Conservation (phyloP, 2,113 vertebrate species). For the Sakesphorus luctuosus region DNA sequence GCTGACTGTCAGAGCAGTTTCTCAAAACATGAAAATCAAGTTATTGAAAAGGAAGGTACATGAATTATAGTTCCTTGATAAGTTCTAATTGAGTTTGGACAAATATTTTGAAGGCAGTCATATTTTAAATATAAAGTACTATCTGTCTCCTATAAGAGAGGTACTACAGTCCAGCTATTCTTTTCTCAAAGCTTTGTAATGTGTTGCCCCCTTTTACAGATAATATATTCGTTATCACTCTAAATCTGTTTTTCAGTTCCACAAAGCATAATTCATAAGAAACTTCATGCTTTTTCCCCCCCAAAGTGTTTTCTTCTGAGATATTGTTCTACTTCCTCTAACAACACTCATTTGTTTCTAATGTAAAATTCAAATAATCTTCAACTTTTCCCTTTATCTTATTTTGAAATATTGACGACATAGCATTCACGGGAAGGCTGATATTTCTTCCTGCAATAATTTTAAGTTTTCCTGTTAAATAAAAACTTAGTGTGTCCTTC, state of each 20-base stretch:
- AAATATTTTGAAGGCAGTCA: background rate
- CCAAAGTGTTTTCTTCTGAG: background rate
- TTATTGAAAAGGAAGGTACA: background rate
- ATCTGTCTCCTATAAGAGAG: background rate
- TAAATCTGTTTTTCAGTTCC: background rate
- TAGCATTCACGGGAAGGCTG: background rate
- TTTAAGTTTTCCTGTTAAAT: background rate
- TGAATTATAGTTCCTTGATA: background rate
- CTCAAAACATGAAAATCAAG: background rate
- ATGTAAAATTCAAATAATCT: constrained; percentile 7
- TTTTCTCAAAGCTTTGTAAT: background rate
- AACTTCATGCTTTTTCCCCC: background rate
- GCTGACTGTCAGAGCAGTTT: background rate
- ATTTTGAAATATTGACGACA: constrained; percentile 14
- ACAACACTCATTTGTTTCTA: background rate
- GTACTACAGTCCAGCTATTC: background rate
- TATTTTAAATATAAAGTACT: background rate
- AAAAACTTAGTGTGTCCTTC: background rate
- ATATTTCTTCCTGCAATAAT: background rate
- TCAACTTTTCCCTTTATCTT: background rate
- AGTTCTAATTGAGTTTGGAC: background rate
- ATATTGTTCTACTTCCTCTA: background rate
- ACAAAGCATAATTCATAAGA: background rate
- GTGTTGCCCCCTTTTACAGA: rapidly evolving
- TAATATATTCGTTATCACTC: background rate